Evolutionary conservation across 2,113 vertebrate genomes (phyloP), one percentile per base, ranked within the genome.

Genomic region (Alligator sinensis): DNA sequence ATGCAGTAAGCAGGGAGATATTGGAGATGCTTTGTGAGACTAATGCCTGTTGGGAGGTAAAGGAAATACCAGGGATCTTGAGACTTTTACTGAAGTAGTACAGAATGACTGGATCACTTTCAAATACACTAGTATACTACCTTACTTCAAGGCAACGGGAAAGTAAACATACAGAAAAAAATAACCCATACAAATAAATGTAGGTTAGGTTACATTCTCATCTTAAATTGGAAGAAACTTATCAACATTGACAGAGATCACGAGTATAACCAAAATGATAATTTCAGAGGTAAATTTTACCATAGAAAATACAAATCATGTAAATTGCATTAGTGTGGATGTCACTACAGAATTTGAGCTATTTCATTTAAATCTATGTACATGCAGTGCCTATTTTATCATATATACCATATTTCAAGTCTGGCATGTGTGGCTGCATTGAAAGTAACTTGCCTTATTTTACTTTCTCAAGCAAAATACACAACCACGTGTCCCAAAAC

Each of bases 391-490:
- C 27, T 30, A 0, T 1, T 82, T 95, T 83, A 70, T 75, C 9
- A 58, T 6, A 70, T 16, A 14, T 16, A 28, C 21, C 89, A 80
- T 21, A 77, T 14, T 15, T 74, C 19, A 92, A 87, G 77, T 75
- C 19, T 13, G 62, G 70, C 15, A 64, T 88, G 80, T 87, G 17
- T 68, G 78, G 3, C 9, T 57, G 28, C 34, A 27, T 7, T 59
- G 58, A 83, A 63, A 47, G 22, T 94, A 66, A 79, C n/a, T 88
- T 13, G 75, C n/a, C 54, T 91, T 93, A 22, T 62, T 94, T 78
- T 64, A 61, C 3, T 89, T 84, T 88, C 63, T 34, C 12, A 97
- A 99, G 99, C 83, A 1, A 99, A 98, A 95, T 97, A 98, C 90
- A 97, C 80, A 14, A 80, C 75, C 63, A 94, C 55, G 16, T 99